Conservation (phyloP, 2,888 invertebrate species). For the Dolichopus griseipennis region DNA sequence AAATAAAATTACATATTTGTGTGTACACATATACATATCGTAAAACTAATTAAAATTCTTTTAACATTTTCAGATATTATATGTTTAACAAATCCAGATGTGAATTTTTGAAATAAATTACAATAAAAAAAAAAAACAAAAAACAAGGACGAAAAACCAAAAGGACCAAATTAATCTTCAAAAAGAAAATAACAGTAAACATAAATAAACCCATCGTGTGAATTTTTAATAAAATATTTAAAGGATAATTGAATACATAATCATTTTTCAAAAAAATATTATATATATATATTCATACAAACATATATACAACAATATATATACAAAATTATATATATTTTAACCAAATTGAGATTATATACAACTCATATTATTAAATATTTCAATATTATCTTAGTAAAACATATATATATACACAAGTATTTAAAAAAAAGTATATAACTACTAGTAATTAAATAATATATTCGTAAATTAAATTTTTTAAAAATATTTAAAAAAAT, state of each 20-base stretch:
- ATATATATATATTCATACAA: not conserved
- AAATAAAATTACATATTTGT: too few species aligned
- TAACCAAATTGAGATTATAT: not conserved
- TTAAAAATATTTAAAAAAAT: not conserved
- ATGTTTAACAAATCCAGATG: not conserved
- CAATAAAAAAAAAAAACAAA: not conserved
- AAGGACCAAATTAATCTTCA: not conserved
- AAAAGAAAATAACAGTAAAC: not conserved
- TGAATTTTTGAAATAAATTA: not conserved
- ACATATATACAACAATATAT: too few species aligned
- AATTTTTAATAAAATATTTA: not conserved
- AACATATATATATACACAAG: too few species aligned
- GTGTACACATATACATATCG: too few species aligned
- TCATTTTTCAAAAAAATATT: not conserved
- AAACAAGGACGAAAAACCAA: not conserved
- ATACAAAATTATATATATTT: too few species aligned
- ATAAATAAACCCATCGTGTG: not conserved
- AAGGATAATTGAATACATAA: not conserved
- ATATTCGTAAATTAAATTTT: not conserved
- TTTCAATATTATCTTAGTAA: too few species aligned
- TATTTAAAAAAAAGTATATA: not conserved
- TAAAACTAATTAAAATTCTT: not conserved
- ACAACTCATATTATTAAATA: not conserved
- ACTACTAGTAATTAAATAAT: not conserved
- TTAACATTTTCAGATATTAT: not conserved